These are phyloP conservation scores for Vulpes ferrilata DNA, from an alignment of 2,113 vertebrate genomes.

Conservation along the genomic window DNA sequence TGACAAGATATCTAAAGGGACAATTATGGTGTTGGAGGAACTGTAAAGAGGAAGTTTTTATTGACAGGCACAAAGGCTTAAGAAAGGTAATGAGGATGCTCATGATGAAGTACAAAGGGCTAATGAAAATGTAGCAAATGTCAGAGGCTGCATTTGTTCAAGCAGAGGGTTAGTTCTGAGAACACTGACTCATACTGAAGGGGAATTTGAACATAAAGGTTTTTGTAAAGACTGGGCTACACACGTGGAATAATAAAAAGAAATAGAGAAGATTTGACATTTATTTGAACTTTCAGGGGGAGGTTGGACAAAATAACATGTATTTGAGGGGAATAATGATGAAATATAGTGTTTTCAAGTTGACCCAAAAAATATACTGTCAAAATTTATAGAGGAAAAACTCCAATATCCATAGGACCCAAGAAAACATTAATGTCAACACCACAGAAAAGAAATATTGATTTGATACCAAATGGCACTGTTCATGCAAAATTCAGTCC, in stretches of 20 bases:
- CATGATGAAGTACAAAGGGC: background rate
- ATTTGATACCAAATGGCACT: slow-evolving; percentile 37
- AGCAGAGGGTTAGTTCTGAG: background rate
- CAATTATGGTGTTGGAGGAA: background rate
- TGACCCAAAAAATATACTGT: slow-evolving; percentile 12
- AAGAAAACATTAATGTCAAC: slow-evolving; percentile 4
- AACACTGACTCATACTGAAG: background rate
- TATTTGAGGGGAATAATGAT: slow-evolving; percentile 51
- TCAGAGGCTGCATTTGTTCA: slow-evolving; percentile 30
- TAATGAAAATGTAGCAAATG: slow-evolving; percentile 1
- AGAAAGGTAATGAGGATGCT: background rate
- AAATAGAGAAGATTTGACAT: slow-evolving; percentile 30
- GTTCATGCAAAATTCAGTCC: background rate
- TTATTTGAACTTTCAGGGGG: slow-evolving; percentile 62
- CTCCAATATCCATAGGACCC: background rate
- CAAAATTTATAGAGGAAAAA: slow-evolving; percentile 43
- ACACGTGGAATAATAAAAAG: slow-evolving; percentile 65
- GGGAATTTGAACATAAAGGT: background rate
- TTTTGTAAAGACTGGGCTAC: slow-evolving; percentile 49
- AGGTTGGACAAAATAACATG: slow-evolving; percentile 60
- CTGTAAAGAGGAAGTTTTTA: background rate
- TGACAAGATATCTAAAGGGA: slow-evolving; percentile 12
- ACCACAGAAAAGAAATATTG: slow-evolving; percentile 41
- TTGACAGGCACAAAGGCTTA: background rate
- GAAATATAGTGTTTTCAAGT: slow-evolving; percentile 48